Base-by-base conservation (phyloP, 2,888 invertebrate species). In the Blastobasis lacticolella region DNA sequence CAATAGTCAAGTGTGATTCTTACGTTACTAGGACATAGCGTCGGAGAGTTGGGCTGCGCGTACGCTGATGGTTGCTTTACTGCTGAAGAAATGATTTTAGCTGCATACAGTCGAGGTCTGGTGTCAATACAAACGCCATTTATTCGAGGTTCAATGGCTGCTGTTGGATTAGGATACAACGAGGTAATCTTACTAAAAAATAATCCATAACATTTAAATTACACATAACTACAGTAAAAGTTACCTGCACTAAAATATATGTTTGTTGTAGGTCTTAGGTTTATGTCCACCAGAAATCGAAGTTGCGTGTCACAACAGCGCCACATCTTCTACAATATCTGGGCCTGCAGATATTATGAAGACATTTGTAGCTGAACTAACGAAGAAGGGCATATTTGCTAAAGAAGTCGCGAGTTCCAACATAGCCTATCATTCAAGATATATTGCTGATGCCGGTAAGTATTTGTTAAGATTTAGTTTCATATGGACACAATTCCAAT, bases 341-440 rank as follows among this genome's bases (percentile, higher is more conserved):
- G 95, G 95, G 0, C 94, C 94, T 0, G 86, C 87, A 5, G 91
- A 91, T 10, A 87, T 87, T 37, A 90, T 93, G 78, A 81, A 87
- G 51, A 75, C 79, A 37, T 92, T 92, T 57, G 90, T 92, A 0
- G 82, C 57, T 0, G 63, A 75, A 10, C 58, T 84, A 91, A 71
- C 66, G 0, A 63, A 60, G 4, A 61, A 67, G 8, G 73, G 75
- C 1, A 67, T 81, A 5, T 84, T 84, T 51, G 81, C 78, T 0
- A 80, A 71, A 55, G 75, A 73, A 58, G 81, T 83, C 0, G 68
- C 74, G 5, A 93, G 94, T 54, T 91, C 93, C 23, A 94, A 95
- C 63, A 93, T 96, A 54, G 95, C 97, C 0, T 97, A 96, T 69
- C 97, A 97, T 75, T 95, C 95, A 46, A 90, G 92, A 51, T 95